phyloP scores from a whole-genome alignment of 2,113 vertebrate genomes.

The Nothocercus julius region DNA sequence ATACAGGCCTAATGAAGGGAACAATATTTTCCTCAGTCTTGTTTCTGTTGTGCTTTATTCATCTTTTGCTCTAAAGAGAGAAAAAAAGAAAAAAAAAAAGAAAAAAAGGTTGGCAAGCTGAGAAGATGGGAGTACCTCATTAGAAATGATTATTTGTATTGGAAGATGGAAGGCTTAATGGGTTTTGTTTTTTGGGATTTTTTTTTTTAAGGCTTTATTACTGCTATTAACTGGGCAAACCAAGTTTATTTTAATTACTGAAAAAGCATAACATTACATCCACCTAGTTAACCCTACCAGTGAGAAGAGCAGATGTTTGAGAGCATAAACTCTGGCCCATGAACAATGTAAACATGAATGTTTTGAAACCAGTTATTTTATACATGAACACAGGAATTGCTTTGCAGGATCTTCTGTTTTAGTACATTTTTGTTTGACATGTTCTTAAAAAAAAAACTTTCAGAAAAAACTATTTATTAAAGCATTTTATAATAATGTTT shows the following conservation, averaged over 20 bases:
- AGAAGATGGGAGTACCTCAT: constrained; percentile 73
- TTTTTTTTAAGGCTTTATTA: constrained; percentile 62
- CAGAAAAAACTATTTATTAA: constrained; percentile 91
- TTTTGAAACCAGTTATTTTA: constrained; percentile 81
- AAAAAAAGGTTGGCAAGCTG: constrained; percentile 65
- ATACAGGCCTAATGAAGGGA: constrained; percentile 91
- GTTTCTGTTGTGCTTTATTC: constrained; percentile 80
- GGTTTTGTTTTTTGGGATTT: neutral
- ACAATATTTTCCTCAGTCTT: constrained; percentile 80
- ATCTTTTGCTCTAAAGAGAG: constrained; percentile 63
- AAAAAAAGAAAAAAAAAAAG: too few relatives aligned
- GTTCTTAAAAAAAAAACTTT: constrained; percentile 81
- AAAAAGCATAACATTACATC: constrained; percentile 67
- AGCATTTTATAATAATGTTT: constrained; percentile 89
- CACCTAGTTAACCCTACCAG: constrained; percentile 46
- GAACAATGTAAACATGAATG: constrained; percentile 66
- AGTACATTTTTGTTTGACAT: constrained; percentile 85
- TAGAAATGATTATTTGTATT: constrained; percentile 43
- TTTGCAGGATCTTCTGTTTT: constrained; percentile 85
- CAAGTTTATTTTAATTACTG: constrained; percentile 67
- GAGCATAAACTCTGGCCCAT: constrained; percentile 65
- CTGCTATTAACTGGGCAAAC: constrained; percentile 62
- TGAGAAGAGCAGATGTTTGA: constrained; percentile 36
- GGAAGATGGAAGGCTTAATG: constrained; percentile 57
- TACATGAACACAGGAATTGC: constrained; percentile 80